These are phyloP conservation scores for Notothenia rossii DNA, from an alignment of 2,113 vertebrate species.

Conservation along the genomic window DNA sequence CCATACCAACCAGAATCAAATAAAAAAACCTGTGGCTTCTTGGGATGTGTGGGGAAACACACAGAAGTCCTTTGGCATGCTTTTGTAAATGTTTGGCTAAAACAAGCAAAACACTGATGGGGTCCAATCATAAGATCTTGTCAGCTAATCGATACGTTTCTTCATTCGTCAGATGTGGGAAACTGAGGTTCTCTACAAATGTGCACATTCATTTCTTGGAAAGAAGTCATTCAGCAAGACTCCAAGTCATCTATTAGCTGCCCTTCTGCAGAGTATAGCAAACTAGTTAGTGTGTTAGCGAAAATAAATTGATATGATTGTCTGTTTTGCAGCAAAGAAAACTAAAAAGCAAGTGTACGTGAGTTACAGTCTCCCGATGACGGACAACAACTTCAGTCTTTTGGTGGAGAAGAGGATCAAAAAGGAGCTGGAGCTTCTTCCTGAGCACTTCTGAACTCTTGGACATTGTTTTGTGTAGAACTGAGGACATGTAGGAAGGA, in stretches of 20 bases:
- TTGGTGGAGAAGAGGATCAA: slow-evolving; percentile 95
- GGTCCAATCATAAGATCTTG: too few species aligned
- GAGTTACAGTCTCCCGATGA: slow-evolving; percentile 92
- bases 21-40: background rate
- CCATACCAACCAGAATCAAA: background rate
- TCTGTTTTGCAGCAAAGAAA: slow-evolving; percentile 90
- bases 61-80: background rate
- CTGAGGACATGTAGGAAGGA: background rate
- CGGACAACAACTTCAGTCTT: slow-evolving; percentile 87
- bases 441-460: slow-evolving; percentile 88
- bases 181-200: too few species aligned
- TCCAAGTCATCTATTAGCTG: too few species aligned
- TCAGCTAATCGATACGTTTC: too few species aligned
- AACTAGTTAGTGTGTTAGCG: background rate
- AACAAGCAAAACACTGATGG: background rate
- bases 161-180: too few species aligned
- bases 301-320: background rate
- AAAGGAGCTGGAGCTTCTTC: slow-evolving; percentile 93
- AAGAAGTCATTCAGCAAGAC: too few species aligned
- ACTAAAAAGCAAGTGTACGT: slow-evolving; percentile 96
- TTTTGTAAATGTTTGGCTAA: background rate
- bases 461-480: background rate
- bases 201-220: too few species aligned
- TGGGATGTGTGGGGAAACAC: background rate
- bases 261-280: background rate